phyloP scores from a whole-genome alignment of 1,140 invertebrate species.

The Linepithema humile region DNA sequence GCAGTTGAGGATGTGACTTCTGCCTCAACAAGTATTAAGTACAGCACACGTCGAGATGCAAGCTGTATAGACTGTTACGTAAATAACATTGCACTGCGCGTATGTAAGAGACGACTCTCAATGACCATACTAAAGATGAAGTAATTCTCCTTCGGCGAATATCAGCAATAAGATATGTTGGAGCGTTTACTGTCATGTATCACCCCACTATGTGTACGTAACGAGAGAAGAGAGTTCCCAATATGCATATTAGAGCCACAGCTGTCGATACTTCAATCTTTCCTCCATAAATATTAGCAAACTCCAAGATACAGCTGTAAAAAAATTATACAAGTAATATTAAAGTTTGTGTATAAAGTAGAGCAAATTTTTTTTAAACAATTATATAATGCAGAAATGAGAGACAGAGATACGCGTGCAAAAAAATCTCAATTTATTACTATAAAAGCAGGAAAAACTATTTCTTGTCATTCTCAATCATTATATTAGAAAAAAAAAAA shows the following conservation, averaged over 20 bases:
- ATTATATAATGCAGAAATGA: not conserved
- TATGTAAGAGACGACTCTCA: not conserved
- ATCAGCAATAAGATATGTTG: not conserved
- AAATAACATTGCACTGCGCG: not conserved
- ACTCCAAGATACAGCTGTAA: not conserved
- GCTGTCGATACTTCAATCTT: not conserved
- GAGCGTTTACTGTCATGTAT: not conserved
- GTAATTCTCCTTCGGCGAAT: not conserved
- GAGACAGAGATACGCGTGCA: not conserved
- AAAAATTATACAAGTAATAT: not conserved
- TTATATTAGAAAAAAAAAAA: not conserved
- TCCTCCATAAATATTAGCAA: not conserved
- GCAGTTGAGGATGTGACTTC: not conserved
- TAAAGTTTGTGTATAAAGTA: not conserved
- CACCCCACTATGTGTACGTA: not conserved
- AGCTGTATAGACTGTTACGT: not conserved
- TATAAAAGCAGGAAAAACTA: not conserved
- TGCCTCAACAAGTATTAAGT: not conserved
- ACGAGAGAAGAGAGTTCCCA: slow-evolving; percentile 75
- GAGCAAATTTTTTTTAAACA: too few species aligned
- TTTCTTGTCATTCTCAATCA: not conserved
- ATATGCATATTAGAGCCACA: slow-evolving; percentile 78
- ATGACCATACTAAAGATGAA: not conserved
- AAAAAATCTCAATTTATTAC: not conserved
- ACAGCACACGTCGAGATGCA: not conserved